Evolutionary conservation across 2,797 vertebrate genomes (phyloP).

Genomic region (Linurgus olivaceus): DNA sequence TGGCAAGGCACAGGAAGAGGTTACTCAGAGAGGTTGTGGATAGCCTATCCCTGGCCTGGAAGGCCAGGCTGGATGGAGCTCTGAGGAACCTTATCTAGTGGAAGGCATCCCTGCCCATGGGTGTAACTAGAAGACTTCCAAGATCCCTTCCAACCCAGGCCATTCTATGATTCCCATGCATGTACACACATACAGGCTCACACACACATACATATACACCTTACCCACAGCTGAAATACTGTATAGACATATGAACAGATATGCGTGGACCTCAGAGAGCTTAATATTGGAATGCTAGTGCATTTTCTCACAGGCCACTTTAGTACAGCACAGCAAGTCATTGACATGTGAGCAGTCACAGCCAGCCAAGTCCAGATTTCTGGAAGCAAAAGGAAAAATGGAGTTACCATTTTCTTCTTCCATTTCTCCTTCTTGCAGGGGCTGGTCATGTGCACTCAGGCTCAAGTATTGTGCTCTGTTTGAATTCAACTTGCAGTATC

Average conservation of each 20-base stretch:
- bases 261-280: neutral
- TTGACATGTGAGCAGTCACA: neutral
- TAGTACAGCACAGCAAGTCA: neutral
- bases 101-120: fast-evolving
- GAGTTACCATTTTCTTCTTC: neutral
- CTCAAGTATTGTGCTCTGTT: neutral
- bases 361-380: neutral
- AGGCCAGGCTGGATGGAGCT: neutral
- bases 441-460: fast-evolving
- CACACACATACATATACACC: fast-evolving
- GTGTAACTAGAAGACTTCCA: neutral
- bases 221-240: neutral
- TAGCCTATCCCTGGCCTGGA: neutral
- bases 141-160: neutral
- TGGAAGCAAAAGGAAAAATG: neutral
- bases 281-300: neutral
- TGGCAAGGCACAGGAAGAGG: neutral
- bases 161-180: neutral
- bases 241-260: neutral
- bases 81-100: neutral
- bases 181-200: fast-evolving
- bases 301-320: neutral
- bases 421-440: neutral
- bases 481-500: neutral
- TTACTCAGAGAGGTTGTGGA: neutral